Evolutionary conservation across 2,888 invertebrate species (phyloP).

Genomic region (Drosophila niveifrons): DNA sequence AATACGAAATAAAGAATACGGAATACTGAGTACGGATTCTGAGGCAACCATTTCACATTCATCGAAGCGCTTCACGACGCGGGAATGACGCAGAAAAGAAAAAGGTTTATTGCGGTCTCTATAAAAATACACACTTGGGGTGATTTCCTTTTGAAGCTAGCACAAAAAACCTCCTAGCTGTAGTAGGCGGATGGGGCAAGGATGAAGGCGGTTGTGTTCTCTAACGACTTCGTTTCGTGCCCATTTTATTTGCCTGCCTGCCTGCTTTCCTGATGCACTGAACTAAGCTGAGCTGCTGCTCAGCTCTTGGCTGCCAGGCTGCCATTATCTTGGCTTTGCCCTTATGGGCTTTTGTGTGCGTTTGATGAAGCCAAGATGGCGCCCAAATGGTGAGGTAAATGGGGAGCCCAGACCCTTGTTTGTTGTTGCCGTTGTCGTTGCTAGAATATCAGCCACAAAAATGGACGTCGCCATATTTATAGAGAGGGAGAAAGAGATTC

Average conservation of each 20-base stretch:
- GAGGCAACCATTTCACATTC: slow-evolving; percentile 55
- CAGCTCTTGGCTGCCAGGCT: slow-evolving; percentile 31
- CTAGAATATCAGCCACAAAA: slow-evolving; percentile 79
- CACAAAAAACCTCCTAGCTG: slow-evolving; percentile 61
- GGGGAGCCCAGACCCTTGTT: slow-evolving; percentile 38
- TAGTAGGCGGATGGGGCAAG: slow-evolving; percentile 16
- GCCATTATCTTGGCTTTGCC: slow-evolving; percentile 80
- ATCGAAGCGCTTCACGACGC: slow-evolving; percentile 59
- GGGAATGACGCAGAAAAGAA: slow-evolving; percentile 58
- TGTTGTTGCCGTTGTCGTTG: slow-evolving; percentile 50
- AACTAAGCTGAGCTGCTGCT: slow-evolving; percentile 48
- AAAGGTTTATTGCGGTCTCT: slow-evolving; percentile 81
- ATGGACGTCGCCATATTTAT: slow-evolving; percentile 79
- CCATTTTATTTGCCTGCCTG: slow-evolving; percentile 76
- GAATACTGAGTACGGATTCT: slow-evolving; percentile 34
- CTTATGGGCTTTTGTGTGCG: slow-evolving; percentile 80
- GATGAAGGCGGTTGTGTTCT: slow-evolving; percentile 50
- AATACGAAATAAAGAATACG: slow-evolving; percentile 1
- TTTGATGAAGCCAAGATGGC: slow-evolving; percentile 81
- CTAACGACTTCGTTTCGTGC: slow-evolving; percentile 78
- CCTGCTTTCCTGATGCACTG: slow-evolving; percentile 53
- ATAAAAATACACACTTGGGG: slow-evolving; percentile 82
- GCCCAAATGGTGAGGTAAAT: slow-evolving; percentile 70
- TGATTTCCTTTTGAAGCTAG: slow-evolving; percentile 77
- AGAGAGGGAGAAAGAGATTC: slow-evolving; percentile 42